Conservation (phyloP, 1,140 invertebrate genomes). For the Drosophila athabasca region DNA sequence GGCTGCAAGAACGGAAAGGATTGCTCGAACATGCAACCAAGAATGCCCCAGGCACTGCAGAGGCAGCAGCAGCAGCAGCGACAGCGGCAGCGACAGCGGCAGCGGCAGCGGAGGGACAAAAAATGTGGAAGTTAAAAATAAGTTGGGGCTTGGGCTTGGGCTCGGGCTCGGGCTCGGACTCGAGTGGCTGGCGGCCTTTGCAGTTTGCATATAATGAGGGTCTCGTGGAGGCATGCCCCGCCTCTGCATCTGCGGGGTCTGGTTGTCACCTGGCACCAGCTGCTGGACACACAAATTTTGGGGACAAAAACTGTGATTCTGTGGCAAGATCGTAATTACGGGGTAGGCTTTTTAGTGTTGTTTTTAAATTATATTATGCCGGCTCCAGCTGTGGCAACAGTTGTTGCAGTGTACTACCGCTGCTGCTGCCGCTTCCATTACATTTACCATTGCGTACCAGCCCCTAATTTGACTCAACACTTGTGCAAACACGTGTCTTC, state of each 20-base stretch:
- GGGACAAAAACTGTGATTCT: slow-evolving; percentile 75
- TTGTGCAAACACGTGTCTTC: slow-evolving; percentile 39
- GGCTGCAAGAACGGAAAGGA: slow-evolving; percentile 65
- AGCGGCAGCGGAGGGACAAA: slow-evolving; percentile 22
- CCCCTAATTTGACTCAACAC: slow-evolving; percentile 7
- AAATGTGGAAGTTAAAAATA: slow-evolving; percentile 80
- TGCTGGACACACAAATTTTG: slow-evolving; percentile 45
- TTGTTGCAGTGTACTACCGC: neutral
- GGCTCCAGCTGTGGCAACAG: slow-evolving; percentile 21
- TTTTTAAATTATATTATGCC: slow-evolving; percentile 41
- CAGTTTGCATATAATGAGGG: slow-evolving; percentile 81
- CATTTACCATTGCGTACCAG: neutral
- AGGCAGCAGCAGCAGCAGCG: slow-evolving; percentile 6
- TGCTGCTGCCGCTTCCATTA: too few relatives aligned
- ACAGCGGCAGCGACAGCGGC: slow-evolving; percentile 5
- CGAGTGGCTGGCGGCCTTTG: slow-evolving; percentile 67
- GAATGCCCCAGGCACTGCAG: slow-evolving; percentile 52
- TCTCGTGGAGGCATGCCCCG: slow-evolving; percentile 23
- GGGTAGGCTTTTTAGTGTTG: slow-evolving; percentile 26
- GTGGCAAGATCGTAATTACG: slow-evolving; percentile 26
- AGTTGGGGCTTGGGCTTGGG: slow-evolving; percentile 62
- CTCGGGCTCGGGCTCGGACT: slow-evolving; percentile 3
- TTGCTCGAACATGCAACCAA: slow-evolving; percentile 80
- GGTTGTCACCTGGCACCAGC: slow-evolving; percentile 69
- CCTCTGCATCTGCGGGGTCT: slow-evolving; percentile 16